Evolutionary conservation across 2,888 invertebrate genomes (phyloP), one percentile per base, ranked within the genome.

Genomic region (Phlogophora meticulosa): DNA sequence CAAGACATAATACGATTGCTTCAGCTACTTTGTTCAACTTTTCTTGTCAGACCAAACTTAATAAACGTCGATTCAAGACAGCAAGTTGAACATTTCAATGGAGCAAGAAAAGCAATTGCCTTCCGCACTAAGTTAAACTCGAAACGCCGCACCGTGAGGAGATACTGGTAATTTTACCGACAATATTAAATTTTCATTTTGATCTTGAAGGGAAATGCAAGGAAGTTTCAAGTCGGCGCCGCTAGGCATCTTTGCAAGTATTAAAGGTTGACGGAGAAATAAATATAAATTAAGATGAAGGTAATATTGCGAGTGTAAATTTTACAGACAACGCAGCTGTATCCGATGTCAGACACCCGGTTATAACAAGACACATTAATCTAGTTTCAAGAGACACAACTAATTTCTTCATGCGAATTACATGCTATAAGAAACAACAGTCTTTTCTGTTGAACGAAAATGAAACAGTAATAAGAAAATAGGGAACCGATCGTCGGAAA

Each of bases 121-220:
- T 78, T 57, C 51, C 56, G 72, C 45, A 77, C 56, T 60, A 72
- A 76, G 66, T 75, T 75, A 63, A 68, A 72, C 59, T 80, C 63
- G 64, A 45, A 67, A 78, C 61, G 75, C 71, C 78, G 68, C 73
- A 76, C 66, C 70, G 72, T 68, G 40, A 75, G 56, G 61, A 75
- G 72, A 60, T 62, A 63, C 71, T 65, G 55, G 42, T 72, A 78
- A 75, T 73, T 78, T 69, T 59, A 69, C 69, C 45, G 70, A 65
- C 74, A 70, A 64, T 78, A 76, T 76, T 76, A 76, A 77, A 76
- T 77, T 76, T 77, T 68, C 76, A 77, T 76, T 76, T 76, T 77
- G 68, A 76, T 67, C 72, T 62, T 59, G 20, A 62, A 59, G 40
- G 72, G 62, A 77, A 77, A 58, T 76, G 67, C 55, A 67, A 38